Percentiles rank a stretch among this genome's conserved stretches.
These are phyloP conservation scores for Manis javanica DNA, from an alignment of 2,797 vertebrate genomes.

Conservation along the genomic window DNA sequence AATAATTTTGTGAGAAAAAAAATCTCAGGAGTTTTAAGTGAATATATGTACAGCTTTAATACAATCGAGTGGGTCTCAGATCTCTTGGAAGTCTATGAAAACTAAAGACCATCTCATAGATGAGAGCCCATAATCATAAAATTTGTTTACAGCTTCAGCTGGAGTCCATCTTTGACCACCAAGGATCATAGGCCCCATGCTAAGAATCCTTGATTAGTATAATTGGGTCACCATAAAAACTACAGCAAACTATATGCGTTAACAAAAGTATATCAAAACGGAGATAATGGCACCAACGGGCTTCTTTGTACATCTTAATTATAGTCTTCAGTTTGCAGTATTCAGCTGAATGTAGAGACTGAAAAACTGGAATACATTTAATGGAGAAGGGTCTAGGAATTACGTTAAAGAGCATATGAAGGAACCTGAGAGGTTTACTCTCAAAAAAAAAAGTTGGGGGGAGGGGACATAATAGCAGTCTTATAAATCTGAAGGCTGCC, in stretches of 20 bases:
- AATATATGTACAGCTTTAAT: not conserved
- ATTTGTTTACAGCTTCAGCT: not conserved
- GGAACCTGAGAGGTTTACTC: not conserved
- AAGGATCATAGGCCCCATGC: not conserved
- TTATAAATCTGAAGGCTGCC: slow-evolving; percentile 2
- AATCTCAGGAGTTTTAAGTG: not conserved
- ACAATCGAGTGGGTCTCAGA: not conserved
- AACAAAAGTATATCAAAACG: slow-evolving; percentile 24
- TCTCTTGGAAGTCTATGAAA: not conserved
- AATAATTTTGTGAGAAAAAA: not conserved
- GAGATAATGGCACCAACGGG: not conserved
- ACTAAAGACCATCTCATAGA: not conserved
- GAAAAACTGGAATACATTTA: slow-evolving; percentile 13
- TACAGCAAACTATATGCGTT: not conserved
- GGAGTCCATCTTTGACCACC: not conserved
- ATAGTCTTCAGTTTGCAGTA: not conserved
- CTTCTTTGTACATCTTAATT: not conserved
- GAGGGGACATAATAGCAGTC: not conserved
- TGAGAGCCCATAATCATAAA: not conserved
- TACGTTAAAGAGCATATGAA: slow-evolving; percentile 51
- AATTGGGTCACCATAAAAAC: not conserved
- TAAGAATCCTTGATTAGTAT: not conserved
- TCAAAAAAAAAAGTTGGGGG: not conserved
- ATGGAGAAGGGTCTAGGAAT: slow-evolving; percentile 11
- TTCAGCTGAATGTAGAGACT: slow-evolving; percentile 1